Conservation (phyloP, 2,888 invertebrate genomes). For the Trachelus stipa region DNA sequence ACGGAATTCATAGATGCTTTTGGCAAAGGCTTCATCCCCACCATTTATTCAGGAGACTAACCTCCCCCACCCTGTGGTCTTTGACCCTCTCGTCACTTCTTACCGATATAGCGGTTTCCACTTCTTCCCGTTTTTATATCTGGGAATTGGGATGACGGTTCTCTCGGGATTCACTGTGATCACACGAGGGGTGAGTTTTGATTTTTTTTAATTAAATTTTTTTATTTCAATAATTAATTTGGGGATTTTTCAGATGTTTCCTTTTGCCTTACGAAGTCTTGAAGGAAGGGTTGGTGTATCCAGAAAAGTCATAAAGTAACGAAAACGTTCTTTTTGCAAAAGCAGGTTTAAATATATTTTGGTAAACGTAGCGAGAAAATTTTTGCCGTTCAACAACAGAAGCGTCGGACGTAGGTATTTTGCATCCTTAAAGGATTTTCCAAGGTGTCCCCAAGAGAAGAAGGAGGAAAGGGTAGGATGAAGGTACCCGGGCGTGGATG, state of each 20-base stretch:
- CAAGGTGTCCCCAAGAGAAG: neutral
- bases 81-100: neutral
- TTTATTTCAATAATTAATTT: neutral
- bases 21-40: slow-evolving; percentile 20
- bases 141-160: neutral
- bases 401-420: neutral
- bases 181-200: neutral
- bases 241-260: neutral
- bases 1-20: slow-evolving; percentile 29
- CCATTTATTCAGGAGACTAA: neutral
- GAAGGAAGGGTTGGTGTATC: neutral
- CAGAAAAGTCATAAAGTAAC: neutral
- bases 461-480: no score
- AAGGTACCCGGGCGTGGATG: neutral
- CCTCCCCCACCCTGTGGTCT: slow-evolving; percentile 6
- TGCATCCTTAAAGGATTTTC: neutral
- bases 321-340: neutral
- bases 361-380: neutral
- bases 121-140: neutral
- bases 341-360: neutral
- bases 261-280: neutral
- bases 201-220: neutral
- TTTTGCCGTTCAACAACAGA: neutral
- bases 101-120: slow-evolving; percentile 5
- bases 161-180: neutral